Percentiles rank a stretch among this genome's conserved stretches.
phyloP scores from a whole-genome alignment of 2,113 vertebrate species.

The Boulengeromyrus knoepffleri region DNA sequence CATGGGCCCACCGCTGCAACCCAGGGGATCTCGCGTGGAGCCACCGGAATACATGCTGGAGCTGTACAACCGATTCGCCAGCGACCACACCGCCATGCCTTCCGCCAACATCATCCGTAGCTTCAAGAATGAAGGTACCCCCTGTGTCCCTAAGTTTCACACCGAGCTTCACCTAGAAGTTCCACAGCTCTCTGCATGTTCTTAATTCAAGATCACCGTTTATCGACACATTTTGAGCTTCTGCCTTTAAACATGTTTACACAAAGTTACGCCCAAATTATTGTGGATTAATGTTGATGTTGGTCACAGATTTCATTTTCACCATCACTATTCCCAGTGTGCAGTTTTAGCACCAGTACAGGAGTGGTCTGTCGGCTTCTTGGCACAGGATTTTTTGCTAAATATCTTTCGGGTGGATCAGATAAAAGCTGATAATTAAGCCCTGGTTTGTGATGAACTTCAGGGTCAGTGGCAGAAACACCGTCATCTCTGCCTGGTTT shows the following conservation, averaged over 20 bases:
- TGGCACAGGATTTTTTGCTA: neutral
- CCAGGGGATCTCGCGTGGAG: constrained; percentile 65
- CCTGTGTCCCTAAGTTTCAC: neutral
- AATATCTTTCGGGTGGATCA: neutral
- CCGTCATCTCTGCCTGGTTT: neutral
- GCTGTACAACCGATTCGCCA: constrained; percentile 92
- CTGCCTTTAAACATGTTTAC: neutral
- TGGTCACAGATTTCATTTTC: neutral
- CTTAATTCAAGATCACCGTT: neutral
- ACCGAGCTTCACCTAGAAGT: neutral
- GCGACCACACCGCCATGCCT: constrained; percentile 80
- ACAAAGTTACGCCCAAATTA: neutral
- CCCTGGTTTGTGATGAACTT: neutral
- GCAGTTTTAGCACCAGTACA: neutral
- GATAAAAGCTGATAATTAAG: neutral
- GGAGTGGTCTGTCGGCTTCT: neutral
- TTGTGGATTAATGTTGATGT: neutral
- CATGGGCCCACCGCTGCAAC: constrained; percentile 54
- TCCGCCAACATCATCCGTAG: constrained; percentile 90
- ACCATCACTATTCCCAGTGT: neutral
- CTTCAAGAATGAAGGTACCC: constrained; percentile 94
- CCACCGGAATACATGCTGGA: constrained; percentile 97
- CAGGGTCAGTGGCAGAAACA: neutral
- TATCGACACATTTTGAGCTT: neutral
- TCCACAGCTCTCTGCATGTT: neutral